Base-by-base conservation (phyloP, 2,113 vertebrate species). In the Stomatorhinus ivindoensis region DNA sequence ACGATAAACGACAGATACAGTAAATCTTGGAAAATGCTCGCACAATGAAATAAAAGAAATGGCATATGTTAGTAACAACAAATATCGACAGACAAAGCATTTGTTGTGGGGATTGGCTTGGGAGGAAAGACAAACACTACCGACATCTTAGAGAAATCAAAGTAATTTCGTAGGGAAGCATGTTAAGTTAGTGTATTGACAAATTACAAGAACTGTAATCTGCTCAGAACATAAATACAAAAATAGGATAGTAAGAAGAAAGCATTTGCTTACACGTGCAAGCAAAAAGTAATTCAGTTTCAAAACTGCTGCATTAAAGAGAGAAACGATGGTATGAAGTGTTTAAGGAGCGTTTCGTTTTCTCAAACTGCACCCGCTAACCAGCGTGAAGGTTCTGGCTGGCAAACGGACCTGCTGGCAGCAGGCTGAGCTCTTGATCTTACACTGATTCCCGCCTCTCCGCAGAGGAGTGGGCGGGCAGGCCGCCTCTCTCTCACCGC, bases 351-450 rank as follows among this genome's bases (percentile, higher is more conserved):
- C 15, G 93, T 90, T 90, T 92, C 93, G 95, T 94, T 95, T 95
- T 95, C 95, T 94, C 92, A 92, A 92, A 96, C 94, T 94, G 94
- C 96, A 96, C 94, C 96, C 94, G 95, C 96, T 95, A 96, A 95
- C 96, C 95, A 95, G 95, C 94, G 95, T 96, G 95, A 94, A 93
- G 93, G 96, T 95, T 95, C 94, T 89, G 93, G 92, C 95, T 97
- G 96, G 97, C 95, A 95, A 96, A 97, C 96, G 95, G 95, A 94
- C 92, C 42, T 89, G 95, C 96, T 95, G 91, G 93, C 93, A 95
- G 95, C 95, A 94, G 95, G 93, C 92, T 92, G 92, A 58, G 94
- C 93, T 96, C 97, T 96, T 95, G 96, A 97, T 97, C 94, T 94
- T 92, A 93, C 91, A 93, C 92, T 93, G 94, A 93, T 94, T 91